Evolutionary conservation across 2,888 invertebrate genomes (phyloP).

Genomic region (Nymphalis urticae): DNA sequence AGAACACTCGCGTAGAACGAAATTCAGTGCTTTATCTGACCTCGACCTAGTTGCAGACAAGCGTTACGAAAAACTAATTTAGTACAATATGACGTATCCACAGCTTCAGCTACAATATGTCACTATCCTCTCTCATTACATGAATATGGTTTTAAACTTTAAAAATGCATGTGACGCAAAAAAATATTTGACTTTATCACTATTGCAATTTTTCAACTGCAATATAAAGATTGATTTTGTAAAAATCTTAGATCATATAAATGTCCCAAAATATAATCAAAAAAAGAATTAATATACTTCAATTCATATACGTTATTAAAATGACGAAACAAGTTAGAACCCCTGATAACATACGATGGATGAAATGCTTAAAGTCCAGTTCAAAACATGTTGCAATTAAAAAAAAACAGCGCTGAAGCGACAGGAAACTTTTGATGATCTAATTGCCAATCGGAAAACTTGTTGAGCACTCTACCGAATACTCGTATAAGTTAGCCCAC

Average conservation of each 20-base stretch:
- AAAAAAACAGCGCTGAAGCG: conserved; percentile 9
- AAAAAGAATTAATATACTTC: too few species aligned
- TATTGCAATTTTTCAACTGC: too few species aligned
- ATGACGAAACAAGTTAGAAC: conserved; percentile 8
- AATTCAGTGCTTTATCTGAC: conserved; percentile 29
- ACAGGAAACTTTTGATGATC: conserved; percentile 39
- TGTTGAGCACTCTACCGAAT: conserved; percentile 45
- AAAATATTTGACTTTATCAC: too few species aligned
- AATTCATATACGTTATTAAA: conserved; percentile 7
- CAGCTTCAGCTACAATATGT: not conserved
- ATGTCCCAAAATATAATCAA: too few species aligned
- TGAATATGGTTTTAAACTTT: too few species aligned
- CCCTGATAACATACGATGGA: not conserved
- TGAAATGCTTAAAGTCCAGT: conserved; percentile 19
- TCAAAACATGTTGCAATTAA: conserved; percentile 18
- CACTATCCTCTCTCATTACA: too few species aligned
- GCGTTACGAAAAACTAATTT: conserved; percentile 30
- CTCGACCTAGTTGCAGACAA: conserved; percentile 33
- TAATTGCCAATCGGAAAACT: conserved; percentile 35
- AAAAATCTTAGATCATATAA: too few species aligned
- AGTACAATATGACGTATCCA: conserved; percentile 20
- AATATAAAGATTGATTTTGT: not conserved
- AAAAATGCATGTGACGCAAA: too few species aligned
- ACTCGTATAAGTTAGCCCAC: not conserved
- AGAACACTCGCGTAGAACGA: conserved; percentile 29